Conservation (phyloP, 2,113 vertebrate species). For the Tupaia chinensis region DNA sequence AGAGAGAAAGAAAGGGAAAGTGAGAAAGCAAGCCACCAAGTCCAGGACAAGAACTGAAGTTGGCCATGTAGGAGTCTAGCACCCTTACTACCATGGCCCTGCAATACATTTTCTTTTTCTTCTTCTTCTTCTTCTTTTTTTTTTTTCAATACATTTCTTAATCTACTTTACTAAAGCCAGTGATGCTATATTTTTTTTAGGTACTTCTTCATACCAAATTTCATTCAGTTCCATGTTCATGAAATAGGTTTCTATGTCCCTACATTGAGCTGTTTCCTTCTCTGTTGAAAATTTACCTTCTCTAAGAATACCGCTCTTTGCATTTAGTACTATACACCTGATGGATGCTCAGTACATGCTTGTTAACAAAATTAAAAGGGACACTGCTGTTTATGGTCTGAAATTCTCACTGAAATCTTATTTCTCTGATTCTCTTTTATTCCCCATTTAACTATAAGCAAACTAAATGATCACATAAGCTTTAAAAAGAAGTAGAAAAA, state of each 20-base stretch:
- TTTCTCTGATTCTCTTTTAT: slow-evolving; percentile 12
- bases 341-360: background rate
- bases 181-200: background rate
- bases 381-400: background rate
- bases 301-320: background rate
- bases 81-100: no score
- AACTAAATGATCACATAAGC: slow-evolving; percentile 11
- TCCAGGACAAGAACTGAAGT: no score
- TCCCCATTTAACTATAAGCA: slow-evolving; percentile 34
- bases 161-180: background rate
- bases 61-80: no score
- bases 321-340: background rate
- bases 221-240: background rate
- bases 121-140: no score
- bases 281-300: background rate
- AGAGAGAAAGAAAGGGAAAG: no score
- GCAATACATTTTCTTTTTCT: no score
- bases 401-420: slow-evolving; percentile 3
- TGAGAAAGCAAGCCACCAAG: no score
- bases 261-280: background rate
- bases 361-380: background rate
- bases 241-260: background rate
- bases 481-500: slow-evolving; percentile 49
- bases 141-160: background rate
- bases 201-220: background rate